phyloP scores from a whole-genome alignment of 2,888 invertebrate species.

The Pedicia rivosa region DNA sequence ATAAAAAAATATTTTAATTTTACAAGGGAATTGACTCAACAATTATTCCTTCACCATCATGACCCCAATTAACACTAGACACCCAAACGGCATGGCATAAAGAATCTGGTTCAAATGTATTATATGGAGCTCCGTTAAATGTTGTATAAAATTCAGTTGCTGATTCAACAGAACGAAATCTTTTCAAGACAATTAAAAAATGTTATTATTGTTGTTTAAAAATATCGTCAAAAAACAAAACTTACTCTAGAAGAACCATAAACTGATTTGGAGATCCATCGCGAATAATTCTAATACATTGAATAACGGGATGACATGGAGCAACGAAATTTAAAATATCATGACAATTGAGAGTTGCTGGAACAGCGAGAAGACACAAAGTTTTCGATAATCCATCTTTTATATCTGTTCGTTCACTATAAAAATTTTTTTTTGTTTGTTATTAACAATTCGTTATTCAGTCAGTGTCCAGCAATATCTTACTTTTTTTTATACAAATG shows the following conservation, averaged over 20 bases:
- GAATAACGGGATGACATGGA: slow-evolving; percentile 78
- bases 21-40: no score
- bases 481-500: slow-evolving; percentile 97
- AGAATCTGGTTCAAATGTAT: slow-evolving; percentile 80
- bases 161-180: slow-evolving; percentile 54
- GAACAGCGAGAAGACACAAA: slow-evolving; percentile 77
- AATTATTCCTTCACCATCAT: no score
- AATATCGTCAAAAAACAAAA: slow-evolving; percentile 13
- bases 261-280: slow-evolving; percentile 91
- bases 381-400: slow-evolving; percentile 62
- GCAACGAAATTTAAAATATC: slow-evolving; percentile 90
- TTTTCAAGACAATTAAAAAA: slow-evolving; percentile 17
- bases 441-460: no score
- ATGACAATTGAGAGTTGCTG: slow-evolving; percentile 78
- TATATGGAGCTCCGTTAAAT: slow-evolving; percentile 87
- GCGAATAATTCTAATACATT: slow-evolving; percentile 80
- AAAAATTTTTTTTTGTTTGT: slow-evolving; percentile 13
- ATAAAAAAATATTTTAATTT: no score
- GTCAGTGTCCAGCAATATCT: slow-evolving; percentile 27
- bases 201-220: background rate
- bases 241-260: slow-evolving; percentile 86
- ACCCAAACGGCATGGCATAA: slow-evolving; percentile 94
- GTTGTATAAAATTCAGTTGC: slow-evolving; percentile 86
- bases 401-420: slow-evolving; percentile 56
- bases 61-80: slow-evolving; percentile 73